Percentiles rank a stretch among this genome's conserved stretches.
Conservation (phyloP, 1,140 invertebrate species). For the Drosophila ercepeae region DNA sequence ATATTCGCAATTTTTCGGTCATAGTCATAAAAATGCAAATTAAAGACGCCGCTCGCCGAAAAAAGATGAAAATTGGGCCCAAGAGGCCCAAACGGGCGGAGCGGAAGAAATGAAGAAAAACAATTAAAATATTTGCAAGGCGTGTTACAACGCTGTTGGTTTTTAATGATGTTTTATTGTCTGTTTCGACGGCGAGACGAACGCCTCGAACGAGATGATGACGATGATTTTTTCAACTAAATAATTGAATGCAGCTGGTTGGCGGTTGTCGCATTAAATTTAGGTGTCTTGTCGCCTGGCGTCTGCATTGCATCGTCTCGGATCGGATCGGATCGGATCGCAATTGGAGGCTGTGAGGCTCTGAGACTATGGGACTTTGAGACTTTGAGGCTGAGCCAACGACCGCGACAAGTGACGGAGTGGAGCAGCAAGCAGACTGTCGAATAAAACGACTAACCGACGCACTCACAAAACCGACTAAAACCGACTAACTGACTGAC, state of each 20-base stretch:
- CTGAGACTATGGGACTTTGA: background rate
- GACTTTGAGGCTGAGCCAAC: conserved; percentile 68
- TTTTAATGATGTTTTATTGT: conserved; percentile 82
- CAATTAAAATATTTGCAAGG: conserved; percentile 81
- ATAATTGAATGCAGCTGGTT: conserved; percentile 81
- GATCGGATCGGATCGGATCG: conserved; percentile 41
- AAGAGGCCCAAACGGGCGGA: background rate
- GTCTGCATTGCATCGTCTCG: conserved; percentile 49
- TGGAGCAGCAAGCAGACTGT: conserved; percentile 14
- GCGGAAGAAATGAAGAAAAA: conserved; percentile 54
- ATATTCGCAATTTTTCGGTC: conserved; percentile 49
- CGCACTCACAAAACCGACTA: conserved; percentile 27
- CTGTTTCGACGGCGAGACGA: conserved; percentile 66
- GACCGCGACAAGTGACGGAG: conserved; percentile 68
- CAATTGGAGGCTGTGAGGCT: conserved; percentile 61
- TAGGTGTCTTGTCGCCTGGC: conserved; percentile 71
- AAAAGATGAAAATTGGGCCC: conserved; percentile 10
- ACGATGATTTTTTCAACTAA: conserved; percentile 73
- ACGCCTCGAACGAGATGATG: conserved; percentile 20
- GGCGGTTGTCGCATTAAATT: conserved; percentile 80
- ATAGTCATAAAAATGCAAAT: conserved; percentile 52
- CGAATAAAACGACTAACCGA: conserved; percentile 30
- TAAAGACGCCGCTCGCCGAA: conserved; percentile 21
- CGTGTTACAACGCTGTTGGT: conserved; percentile 69
- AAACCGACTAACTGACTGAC: too few relatives aligned